Conservation (phyloP, 2,113 vertebrate species). For the Grallaria varia region DNA sequence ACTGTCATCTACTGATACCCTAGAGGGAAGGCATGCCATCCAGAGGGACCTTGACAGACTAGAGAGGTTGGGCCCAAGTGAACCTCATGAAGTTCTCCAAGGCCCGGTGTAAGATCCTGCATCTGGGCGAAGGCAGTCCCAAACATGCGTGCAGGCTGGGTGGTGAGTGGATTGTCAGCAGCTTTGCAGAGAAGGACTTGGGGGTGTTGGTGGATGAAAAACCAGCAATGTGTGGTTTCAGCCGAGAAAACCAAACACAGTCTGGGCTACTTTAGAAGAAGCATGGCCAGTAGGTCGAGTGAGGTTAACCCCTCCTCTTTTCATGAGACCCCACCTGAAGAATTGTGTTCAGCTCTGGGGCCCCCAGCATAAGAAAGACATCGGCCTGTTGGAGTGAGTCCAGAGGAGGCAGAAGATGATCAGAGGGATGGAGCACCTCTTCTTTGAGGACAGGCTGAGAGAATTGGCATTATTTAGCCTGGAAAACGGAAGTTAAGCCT, state of each 20-base stretch:
- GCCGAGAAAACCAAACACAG: background rate
- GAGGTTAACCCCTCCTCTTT: background rate
- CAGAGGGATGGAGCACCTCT: background rate
- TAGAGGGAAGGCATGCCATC: background rate
- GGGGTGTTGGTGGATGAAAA: background rate
- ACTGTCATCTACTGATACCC: background rate
- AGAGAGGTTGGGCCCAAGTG: accelerated
- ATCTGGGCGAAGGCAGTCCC: background rate
- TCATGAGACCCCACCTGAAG: background rate
- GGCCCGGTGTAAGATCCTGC: background rate
- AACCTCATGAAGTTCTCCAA: background rate
- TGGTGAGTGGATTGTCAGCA: background rate
- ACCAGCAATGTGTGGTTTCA: accelerated
- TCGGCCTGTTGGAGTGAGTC: background rate
- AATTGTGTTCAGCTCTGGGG: background rate
- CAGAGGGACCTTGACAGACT: background rate
- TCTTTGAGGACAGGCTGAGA: background rate
- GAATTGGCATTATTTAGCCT: background rate
- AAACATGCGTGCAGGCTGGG: background rate
- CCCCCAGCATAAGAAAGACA: background rate
- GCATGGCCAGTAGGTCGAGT: too few species aligned
- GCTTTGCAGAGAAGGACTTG: background rate
- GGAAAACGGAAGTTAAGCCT: background rate
- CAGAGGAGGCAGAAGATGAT: background rate
- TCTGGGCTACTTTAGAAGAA: background rate